Conservation (phyloP, 2,888 invertebrate species). For the Pristionchus maxplancki region DNA sequence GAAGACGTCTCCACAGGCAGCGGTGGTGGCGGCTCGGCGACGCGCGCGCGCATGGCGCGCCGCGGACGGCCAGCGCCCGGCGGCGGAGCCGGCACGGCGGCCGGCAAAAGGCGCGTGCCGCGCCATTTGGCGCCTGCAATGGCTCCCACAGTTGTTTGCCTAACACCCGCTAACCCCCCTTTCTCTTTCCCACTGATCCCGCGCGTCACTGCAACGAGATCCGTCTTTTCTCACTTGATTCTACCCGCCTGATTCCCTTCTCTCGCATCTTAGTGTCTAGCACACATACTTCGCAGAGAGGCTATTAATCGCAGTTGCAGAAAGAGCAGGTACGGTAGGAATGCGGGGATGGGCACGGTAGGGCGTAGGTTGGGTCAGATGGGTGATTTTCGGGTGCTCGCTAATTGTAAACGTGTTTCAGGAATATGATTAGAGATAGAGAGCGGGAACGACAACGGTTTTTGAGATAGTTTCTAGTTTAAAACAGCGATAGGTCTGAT, state of each 20-base stretch:
- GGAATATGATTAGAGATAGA: too few relatives aligned
- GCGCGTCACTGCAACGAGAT: background rate
- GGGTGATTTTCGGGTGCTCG: background rate
- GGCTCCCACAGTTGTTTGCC: constrained; percentile 13
- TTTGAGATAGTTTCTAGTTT: too few relatives aligned
- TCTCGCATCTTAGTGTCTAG: background rate
- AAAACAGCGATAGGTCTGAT: too few relatives aligned
- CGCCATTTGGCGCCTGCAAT: too few relatives aligned
- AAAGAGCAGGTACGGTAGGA: background rate
- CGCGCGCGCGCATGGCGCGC: constrained; percentile 25
- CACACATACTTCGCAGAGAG: background rate
- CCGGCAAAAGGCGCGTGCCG: background rate
- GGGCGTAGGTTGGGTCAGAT: background rate
- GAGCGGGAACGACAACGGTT: too few relatives aligned
- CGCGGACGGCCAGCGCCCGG: background rate
- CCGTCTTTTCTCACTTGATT: background rate
- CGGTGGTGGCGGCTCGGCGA: background rate
- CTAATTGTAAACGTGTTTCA: background rate
- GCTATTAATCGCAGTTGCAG: background rate
- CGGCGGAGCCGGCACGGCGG: background rate
- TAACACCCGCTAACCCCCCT: background rate
- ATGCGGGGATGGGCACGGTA: background rate
- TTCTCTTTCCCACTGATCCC: constrained; percentile 5
- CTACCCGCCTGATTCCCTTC: background rate
- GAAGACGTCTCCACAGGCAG: background rate